Evolutionary conservation across 2,888 invertebrate genomes (phyloP).

Genomic region (Heliconius cydno): DNA sequence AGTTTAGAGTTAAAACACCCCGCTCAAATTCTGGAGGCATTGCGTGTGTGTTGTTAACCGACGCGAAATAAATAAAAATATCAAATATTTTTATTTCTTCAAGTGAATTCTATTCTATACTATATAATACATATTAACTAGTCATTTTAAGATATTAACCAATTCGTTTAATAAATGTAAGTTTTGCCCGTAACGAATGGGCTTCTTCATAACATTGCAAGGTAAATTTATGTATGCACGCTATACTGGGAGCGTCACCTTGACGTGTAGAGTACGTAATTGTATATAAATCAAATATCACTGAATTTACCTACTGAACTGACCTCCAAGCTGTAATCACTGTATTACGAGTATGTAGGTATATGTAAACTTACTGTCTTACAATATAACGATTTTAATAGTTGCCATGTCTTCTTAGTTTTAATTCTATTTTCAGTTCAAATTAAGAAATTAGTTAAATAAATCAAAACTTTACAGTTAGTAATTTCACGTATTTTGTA

Average conservation of each 20-base stretch:
- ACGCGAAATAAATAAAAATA: no score
- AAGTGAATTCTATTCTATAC: no score
- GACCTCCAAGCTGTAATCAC: not conserved
- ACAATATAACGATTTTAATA: not conserved
- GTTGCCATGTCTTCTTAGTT: not conserved
- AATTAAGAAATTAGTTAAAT: no score
- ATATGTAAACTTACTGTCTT: not conserved
- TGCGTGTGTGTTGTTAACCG: no score
- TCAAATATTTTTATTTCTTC: no score
- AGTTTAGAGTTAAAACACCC: no score
- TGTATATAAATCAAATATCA: slow-evolving; percentile 9
- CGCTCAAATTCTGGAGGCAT: no score
- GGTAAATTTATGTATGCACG: slow-evolving; percentile 7
- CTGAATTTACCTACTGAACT: not conserved
- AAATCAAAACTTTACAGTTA: no score
- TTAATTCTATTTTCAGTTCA: not conserved
- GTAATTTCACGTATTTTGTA: no score
- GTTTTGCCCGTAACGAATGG: slow-evolving; percentile 1
- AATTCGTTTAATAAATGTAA: not conserved
- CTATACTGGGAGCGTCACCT: slow-evolving; percentile 6
- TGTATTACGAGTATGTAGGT: not conserved
- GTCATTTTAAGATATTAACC: no score
- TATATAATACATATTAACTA: no score
- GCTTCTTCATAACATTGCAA: slow-evolving; percentile 1
- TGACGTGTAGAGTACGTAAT: not conserved